Evolutionary conservation across 2,888 invertebrate species (phyloP).

Genomic region (Eupelmus urozonus): DNA sequence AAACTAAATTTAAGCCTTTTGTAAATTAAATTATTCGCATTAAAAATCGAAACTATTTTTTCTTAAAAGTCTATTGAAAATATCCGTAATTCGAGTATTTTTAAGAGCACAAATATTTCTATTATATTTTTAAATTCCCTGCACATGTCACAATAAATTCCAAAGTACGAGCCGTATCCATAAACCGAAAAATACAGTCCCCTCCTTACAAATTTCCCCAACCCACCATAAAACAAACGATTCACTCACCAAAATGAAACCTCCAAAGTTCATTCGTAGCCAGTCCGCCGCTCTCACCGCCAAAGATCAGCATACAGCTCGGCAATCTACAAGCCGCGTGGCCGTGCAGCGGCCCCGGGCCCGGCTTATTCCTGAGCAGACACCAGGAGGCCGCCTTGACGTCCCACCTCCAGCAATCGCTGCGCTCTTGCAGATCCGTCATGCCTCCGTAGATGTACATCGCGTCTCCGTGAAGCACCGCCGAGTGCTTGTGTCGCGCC

Average conservation of each 20-base stretch:
- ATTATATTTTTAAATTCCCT: too few species aligned
- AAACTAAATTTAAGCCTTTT: too few species aligned
- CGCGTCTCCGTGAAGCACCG: constrained; percentile 86
- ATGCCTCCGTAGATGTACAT: constrained; percentile 95
- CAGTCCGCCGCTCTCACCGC: constrained; percentile 86
- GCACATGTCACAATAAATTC: too few species aligned
- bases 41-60: too few species aligned
- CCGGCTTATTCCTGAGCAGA: constrained; percentile 81
- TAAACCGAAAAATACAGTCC: too few species aligned
- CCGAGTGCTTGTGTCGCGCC: constrained; percentile 90
- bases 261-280: constrained; percentile 89
- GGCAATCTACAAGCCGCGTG: constrained; percentile 89
- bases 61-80: too few species aligned
- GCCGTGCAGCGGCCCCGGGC: constrained; percentile 86
- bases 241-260: constrained; percentile 86
- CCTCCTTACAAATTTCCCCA: too few species aligned
- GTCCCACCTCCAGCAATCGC: constrained; percentile 90
- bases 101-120: too few species aligned
- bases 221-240: neutral
- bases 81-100: too few species aligned
- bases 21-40: too few species aligned
- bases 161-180: too few species aligned
- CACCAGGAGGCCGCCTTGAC: constrained; percentile 83
- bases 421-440: constrained; percentile 88
- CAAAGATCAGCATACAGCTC: constrained; percentile 88